phyloP scores from a whole-genome alignment of 1,140 invertebrate genomes.

The Psix sp. region DNA sequence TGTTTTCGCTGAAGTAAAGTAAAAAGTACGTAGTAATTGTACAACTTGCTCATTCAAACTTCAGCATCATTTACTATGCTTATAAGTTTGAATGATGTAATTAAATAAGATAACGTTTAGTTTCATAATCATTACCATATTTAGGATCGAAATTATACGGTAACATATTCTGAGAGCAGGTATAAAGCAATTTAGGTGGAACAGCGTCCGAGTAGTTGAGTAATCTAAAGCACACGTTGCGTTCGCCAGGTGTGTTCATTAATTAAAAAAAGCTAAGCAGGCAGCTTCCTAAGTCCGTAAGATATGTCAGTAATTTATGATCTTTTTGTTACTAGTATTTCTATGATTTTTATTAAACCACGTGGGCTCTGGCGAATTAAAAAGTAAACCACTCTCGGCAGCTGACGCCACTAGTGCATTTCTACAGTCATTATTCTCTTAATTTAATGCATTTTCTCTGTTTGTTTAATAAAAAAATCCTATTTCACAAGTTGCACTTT shows the following conservation, averaged over 20 bases:
- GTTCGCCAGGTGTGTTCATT: slow-evolving; percentile 67
- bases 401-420: slow-evolving; percentile 30
- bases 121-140: slow-evolving; percentile 60
- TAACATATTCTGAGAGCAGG: slow-evolving; percentile 42
- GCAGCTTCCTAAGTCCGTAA: slow-evolving; percentile 46
- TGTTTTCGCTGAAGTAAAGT: neutral
- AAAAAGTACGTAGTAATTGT: slow-evolving; percentile 1
- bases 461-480: slow-evolving; percentile 2
- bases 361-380: slow-evolving; percentile 66
- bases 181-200: slow-evolving; percentile 36
- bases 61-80: slow-evolving; percentile 12
- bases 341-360: slow-evolving; percentile 72
- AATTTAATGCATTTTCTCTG: slow-evolving; percentile 19
- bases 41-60: slow-evolving; percentile 6
- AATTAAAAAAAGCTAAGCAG: slow-evolving; percentile 69
- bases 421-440: slow-evolving; percentile 31
- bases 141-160: slow-evolving; percentile 55
- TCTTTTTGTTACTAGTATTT: slow-evolving; percentile 60
- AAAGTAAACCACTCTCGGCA: slow-evolving; percentile 69
- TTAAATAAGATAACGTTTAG: slow-evolving; percentile 37
- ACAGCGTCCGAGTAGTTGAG: slow-evolving; percentile 45
- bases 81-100: slow-evolving; percentile 32
- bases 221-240: slow-evolving; percentile 56
- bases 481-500: neutral
- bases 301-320: slow-evolving; percentile 49